phyloP scores from a whole-genome alignment of 1,140 invertebrate species.

The Mercenaria mercenaria region DNA sequence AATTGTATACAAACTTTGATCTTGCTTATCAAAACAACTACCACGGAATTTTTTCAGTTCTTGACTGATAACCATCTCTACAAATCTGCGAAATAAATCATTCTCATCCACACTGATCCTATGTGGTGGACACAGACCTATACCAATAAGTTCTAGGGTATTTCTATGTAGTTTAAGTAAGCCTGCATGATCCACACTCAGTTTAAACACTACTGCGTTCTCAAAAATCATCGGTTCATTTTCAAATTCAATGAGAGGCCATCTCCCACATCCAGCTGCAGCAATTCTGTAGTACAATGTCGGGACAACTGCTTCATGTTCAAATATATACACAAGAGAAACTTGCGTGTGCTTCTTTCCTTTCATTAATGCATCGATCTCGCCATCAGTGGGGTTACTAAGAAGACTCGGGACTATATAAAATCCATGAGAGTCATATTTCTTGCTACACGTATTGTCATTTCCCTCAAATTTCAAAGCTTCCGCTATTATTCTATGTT shows the following conservation, averaged over 20 bases:
- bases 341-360: background rate
- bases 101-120: background rate
- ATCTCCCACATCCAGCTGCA: background rate
- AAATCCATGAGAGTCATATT: background rate
- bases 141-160: background rate
- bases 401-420: slow-evolving; percentile 2
- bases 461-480: background rate
- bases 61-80: background rate
- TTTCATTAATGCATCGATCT: background rate
- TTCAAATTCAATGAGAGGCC: background rate
- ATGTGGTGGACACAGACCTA: background rate
- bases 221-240: background rate
- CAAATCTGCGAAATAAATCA: background rate
- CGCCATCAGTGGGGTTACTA: background rate
- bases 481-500: background rate
- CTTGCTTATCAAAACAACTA: background rate
- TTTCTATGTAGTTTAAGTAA: background rate
- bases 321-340: background rate
- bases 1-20: background rate
- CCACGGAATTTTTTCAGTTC: background rate
- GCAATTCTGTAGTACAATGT: background rate
- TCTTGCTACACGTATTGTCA: background rate
- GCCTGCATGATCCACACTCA: background rate
- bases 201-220: background rate
- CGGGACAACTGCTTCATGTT: background rate